Evolutionary conservation across 2,888 invertebrate genomes (phyloP), one percentile per base, ranked within the genome.

Genomic region (Margaritifera margaritifera): DNA sequence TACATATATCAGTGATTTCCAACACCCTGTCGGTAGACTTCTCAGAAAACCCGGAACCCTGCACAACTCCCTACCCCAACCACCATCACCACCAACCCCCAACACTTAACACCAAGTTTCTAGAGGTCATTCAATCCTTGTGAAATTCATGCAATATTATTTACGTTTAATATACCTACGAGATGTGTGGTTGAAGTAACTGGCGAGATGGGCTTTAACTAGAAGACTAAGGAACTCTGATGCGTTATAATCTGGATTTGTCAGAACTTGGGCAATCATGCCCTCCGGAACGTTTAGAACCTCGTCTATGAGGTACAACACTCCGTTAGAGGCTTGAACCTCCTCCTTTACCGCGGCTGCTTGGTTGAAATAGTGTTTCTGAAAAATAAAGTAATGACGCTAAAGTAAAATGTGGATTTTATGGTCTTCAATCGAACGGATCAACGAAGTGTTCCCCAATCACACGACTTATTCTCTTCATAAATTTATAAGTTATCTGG

Each of bases 221-320:
- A 82, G 63, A 20, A 78, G 60, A 31, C 73, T 70, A n/a, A 75
- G 69, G 59, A 84, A 81, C 52, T 58, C 63, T 51, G 80, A 78
- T 31, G 80, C 75, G 62, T 80, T 80, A 72, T 83, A 82, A 25
- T 72, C 79, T 0, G 74, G 77, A 62, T 78, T 80, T n/a, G 69
- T 60, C 25, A 82, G 65, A 27, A 84, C 74, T 31, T 79, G 71
- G 54, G 76, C 71, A 24, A 84, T 79, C 18, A 84, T 84, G 2
- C 84, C 84, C 62, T 84, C 84, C 20, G 85, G 85, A 8, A 84
- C 82, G 58, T 80, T 78, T 50, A 86, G 71, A 0, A 83, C 82
- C 31, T 78, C 78, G 63, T 80, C 80, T 52, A 84, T 70, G 15
- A 82, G 60, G 67, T 83, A 80, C 42, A 85, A 75, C 19, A 85